A percentile compares a stretch with the other conserved stretches of the same genome.
These are phyloP conservation scores for Ostrea denselamellosa DNA, from an alignment of 1,140 invertebrate species.

Conservation along the genomic window DNA sequence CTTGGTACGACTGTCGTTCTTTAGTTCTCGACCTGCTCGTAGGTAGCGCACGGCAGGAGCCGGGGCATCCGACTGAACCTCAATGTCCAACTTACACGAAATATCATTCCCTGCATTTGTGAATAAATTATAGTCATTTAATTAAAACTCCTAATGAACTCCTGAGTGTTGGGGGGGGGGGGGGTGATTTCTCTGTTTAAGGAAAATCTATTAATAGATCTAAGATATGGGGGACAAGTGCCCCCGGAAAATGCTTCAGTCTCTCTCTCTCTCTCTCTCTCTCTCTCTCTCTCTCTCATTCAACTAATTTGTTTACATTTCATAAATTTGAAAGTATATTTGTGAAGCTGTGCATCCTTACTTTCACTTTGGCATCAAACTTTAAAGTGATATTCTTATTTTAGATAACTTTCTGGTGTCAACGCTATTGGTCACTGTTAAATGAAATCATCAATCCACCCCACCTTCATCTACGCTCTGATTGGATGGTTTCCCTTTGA, in stretches of 20 bases:
- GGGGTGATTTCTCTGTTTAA: background rate
- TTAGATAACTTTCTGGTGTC: too few species aligned
- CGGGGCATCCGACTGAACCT: constrained; percentile 63
- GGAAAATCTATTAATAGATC: background rate
- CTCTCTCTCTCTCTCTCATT: too few species aligned
- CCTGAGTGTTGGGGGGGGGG: background rate
- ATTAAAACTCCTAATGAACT: background rate
- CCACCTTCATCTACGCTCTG: constrained; percentile 74
- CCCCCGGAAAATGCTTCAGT: too few species aligned
- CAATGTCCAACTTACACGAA: constrained; percentile 64
- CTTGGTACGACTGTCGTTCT: constrained; percentile 73
- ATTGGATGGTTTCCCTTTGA: constrained; percentile 74
- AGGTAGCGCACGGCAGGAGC: constrained; percentile 69
- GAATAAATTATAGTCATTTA: background rate
- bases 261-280: too few species aligned
- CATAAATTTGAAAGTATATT: too few species aligned
- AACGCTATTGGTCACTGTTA: background rate
- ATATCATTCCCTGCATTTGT: constrained; percentile 71
- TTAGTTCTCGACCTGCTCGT: constrained; percentile 70
- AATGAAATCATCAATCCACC: background rate
- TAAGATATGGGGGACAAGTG: background rate
- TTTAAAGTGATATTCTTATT: too few species aligned
- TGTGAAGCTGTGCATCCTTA: background rate
- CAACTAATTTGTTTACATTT: too few species aligned
- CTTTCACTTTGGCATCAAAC: background rate